Evolutionary conservation across 1,140 invertebrate species (phyloP).

Genomic region (Drosophila takahashii): DNA sequence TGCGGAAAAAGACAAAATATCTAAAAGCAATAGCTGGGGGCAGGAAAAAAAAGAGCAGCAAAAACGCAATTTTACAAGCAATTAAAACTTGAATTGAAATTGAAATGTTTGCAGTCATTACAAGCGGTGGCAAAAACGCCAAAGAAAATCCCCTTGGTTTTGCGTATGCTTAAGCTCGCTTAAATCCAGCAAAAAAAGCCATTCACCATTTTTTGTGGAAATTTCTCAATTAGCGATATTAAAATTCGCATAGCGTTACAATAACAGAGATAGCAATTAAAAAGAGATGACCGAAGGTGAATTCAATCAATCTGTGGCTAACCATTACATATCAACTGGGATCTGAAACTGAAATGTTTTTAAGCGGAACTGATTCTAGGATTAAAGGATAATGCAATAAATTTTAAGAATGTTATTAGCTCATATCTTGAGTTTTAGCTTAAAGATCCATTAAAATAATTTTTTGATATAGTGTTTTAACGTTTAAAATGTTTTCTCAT

Average conservation of each 20-base stretch:
- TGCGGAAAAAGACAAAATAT: conserved; percentile 28
- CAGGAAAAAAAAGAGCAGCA: conserved; percentile 13
- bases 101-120: conserved; percentile 56
- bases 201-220: neutral
- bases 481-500: too few species aligned
- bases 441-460: too few species aligned
- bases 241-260: neutral
- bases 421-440: too few species aligned
- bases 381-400: neutral
- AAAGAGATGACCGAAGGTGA: neutral
- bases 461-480: too few species aligned
- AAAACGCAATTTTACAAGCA: conserved; percentile 72
- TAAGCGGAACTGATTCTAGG: neutral
- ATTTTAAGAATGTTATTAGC: neutral
- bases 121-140: conserved; percentile 1
- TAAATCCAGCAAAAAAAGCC: neutral
- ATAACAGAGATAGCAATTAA: neutral
- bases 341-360: neutral
- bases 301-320: neutral
- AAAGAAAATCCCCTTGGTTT: neutral
- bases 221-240: conserved; percentile 13
- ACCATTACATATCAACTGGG: too few species aligned
- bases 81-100: conserved; percentile 77
- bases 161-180: conserved; percentile 9
- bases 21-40: conserved; percentile 25